These are phyloP conservation scores for Sycobia sp. DNA, from an alignment of 1,140 invertebrate species.

Conservation along the genomic window DNA sequence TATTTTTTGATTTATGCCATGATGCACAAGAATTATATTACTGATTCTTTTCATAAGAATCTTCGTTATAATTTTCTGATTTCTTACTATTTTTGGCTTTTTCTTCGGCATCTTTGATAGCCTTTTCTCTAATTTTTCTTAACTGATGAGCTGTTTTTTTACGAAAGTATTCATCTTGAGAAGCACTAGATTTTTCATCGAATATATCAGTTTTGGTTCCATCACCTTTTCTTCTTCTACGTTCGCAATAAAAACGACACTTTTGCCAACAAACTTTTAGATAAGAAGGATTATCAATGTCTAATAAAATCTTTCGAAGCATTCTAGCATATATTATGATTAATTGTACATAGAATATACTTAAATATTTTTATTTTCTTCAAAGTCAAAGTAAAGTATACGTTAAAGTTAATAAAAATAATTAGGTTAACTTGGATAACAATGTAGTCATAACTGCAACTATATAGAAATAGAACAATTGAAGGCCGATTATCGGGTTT, in stretches of 20 bases:
- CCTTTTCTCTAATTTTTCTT: constrained; percentile 28
- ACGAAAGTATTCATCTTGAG: constrained; percentile 50
- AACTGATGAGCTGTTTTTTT: constrained; percentile 47
- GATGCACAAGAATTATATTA: too few relatives aligned
- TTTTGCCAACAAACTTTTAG: neutral
- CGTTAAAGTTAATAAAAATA: too few relatives aligned
- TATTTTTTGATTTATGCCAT: too few relatives aligned
- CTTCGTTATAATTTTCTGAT: constrained; percentile 7
- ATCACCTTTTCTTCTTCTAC: constrained; percentile 43
- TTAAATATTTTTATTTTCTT: too few relatives aligned
- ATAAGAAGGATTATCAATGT: too few relatives aligned
- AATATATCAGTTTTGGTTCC: constrained; percentile 51
- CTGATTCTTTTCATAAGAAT: neutral
- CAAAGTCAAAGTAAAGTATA: too few relatives aligned
- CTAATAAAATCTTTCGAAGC: neutral
- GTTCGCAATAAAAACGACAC: constrained; percentile 36
- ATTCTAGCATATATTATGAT: too few relatives aligned
- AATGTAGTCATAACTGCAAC: too few relatives aligned
- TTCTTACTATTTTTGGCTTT: neutral
- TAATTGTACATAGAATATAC: too few relatives aligned
- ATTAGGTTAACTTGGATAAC: too few relatives aligned
- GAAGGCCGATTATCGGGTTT: too few relatives aligned
- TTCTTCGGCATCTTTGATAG: constrained; percentile 14
- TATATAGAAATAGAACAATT: too few relatives aligned
- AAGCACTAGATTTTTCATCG: constrained; percentile 47